Evolutionary conservation across 2,888 invertebrate genomes (phyloP), one percentile per base, ranked within the genome.

Genomic region (Icerya purchasi): DNA sequence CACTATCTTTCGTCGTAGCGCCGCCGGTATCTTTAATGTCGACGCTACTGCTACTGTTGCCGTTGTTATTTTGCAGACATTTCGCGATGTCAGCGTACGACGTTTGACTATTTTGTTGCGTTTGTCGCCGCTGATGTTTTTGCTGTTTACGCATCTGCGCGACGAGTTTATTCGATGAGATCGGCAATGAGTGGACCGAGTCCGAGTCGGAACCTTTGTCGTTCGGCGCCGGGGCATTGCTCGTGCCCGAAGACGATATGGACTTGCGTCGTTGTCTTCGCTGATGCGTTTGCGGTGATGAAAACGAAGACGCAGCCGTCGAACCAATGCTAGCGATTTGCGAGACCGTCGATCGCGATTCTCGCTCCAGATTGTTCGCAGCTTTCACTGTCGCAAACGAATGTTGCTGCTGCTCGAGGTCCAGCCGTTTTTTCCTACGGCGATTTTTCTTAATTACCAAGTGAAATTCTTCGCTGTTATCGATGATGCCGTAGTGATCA

Each of bases 31-130:
- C n/a, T n/a, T n/a, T n/a, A n/a, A n/a, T n/a, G n/a, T n/a, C n/a
- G n/a, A 36, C 36, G 14, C 14, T 36, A 36, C 8, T 36, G 36
- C 14, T 36, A 36, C 14, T 36, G 5, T 36, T 36, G 14, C 14
- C 36, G 36, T 36, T 14, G 14, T 36, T 36, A 36, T 36, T 14
- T n/a, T 63, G 65, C 18, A 64, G 64, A 14, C 67, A 66, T 65
- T 83, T 78, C 57, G 87, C 83, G 67, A 88, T 88, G 68, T 87
- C 88, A 0, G 88, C 88, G 73, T 88, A 89, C 18, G 86, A 86
- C 54, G 78, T 79, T 67, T 75, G 75, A 18, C 75, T 75, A 50
- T 76, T 71, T 60, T 69, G 68, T 8, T 36, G 14, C 36, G 5
- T 14, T n/a, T n/a, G n/a, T n/a, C n/a, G n/a, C n/a, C n/a, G n/a